Conservation (phyloP, 2,113 vertebrate species). For the Heloderma charlesbogerti region DNA sequence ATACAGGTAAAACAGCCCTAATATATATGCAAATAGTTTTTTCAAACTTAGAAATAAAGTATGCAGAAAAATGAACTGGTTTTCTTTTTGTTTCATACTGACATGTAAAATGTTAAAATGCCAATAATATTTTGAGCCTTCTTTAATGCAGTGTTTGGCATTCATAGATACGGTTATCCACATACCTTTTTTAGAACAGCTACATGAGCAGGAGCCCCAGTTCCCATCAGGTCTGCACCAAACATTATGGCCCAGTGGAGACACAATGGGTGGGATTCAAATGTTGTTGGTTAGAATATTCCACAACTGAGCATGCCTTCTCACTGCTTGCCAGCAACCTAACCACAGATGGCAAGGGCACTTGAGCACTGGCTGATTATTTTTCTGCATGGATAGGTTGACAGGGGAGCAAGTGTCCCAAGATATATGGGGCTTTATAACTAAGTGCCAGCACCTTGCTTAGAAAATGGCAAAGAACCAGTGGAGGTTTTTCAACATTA, state of each 20-base stretch:
- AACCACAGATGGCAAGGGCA: neutral
- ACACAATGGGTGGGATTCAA: neutral
- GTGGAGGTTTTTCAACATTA: neutral
- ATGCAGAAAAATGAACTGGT: neutral
- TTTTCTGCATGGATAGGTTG: neutral
- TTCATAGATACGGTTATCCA: neutral
- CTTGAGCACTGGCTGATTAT: neutral
- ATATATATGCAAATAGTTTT: neutral
- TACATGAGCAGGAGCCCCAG: neutral
- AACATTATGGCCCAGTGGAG: neutral
- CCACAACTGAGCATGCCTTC: neutral
- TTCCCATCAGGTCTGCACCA: neutral
- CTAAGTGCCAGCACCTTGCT: neutral
- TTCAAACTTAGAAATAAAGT: neutral
- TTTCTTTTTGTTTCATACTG: neutral
- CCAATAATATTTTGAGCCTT: neutral
- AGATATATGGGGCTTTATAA: neutral
- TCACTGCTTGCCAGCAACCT: neutral
- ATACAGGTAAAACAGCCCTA: constrained; percentile 85
- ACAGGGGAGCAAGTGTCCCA: neutral
- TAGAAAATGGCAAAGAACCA: neutral
- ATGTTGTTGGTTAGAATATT: neutral
- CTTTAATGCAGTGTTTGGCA: neutral
- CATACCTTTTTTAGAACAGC: neutral
- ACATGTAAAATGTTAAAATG: neutral